Evolutionary conservation across 2,797 vertebrate genomes (phyloP).

Genomic region (Pseudochirops corinnae): DNA sequence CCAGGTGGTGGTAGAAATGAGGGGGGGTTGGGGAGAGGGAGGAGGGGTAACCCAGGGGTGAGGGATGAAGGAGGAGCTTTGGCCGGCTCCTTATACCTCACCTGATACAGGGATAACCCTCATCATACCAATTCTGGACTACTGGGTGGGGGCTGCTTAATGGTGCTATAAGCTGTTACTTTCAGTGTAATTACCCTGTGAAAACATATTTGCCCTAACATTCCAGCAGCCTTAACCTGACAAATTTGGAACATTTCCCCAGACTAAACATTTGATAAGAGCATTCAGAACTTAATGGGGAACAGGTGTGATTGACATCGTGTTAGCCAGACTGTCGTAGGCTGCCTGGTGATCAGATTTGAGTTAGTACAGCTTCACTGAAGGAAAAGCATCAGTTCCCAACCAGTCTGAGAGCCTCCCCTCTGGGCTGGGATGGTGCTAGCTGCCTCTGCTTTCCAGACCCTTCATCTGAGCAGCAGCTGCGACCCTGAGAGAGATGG

Average conservation of each 20-base stretch:
- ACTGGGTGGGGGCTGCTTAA: background rate
- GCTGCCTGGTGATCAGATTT: constrained; percentile 46
- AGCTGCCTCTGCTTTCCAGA: background rate
- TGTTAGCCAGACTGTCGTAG: constrained; percentile 49
- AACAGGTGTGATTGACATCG: constrained; percentile 48
- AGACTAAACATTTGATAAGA: constrained; percentile 71
- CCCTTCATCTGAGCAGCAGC: background rate
- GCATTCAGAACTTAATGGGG: constrained; percentile 65
- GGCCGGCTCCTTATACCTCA: constrained; percentile 4
- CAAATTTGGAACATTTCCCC: constrained; percentile 65
- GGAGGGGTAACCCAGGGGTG: background rate
- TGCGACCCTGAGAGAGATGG: background rate
- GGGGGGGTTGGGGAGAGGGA: background rate
- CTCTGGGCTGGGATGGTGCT: constrained; percentile 28
- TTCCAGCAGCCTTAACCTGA: constrained; percentile 63
- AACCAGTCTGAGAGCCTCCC: constrained; percentile 46
- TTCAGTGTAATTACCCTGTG: constrained; percentile 29
- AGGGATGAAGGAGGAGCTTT: background rate
- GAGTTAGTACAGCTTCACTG: constrained; percentile 54
- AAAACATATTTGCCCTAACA: constrained; percentile 64
- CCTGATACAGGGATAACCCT: background rate
- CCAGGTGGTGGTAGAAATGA: constrained; percentile 2
- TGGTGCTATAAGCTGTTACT: constrained; percentile 38
- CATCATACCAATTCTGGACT: constrained; percentile 36
- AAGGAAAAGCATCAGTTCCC: constrained; percentile 38